Conservation (phyloP, 2,113 vertebrate species). For the Synchiropus splendidus region DNA sequence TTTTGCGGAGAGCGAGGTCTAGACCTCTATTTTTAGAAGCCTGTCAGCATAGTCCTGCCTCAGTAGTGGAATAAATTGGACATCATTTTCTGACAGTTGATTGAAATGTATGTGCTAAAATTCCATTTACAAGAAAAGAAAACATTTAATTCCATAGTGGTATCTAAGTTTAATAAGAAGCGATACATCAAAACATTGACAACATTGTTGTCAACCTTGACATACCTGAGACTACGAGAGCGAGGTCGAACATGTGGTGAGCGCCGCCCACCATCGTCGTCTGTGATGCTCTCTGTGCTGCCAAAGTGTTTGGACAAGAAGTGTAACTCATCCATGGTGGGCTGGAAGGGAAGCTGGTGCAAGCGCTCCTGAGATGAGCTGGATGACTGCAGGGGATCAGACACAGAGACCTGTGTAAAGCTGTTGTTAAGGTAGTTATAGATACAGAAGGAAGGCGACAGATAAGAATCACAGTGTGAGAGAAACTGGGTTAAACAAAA, state of each 20-base stretch:
- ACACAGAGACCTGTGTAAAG: slow-evolving; percentile 1
- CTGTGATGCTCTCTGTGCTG: slow-evolving; percentile 83
- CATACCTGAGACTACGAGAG: slow-evolving; percentile 84
- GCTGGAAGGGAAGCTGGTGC: slow-evolving; percentile 85
- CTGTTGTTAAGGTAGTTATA: no score
- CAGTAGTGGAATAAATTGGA: no score
- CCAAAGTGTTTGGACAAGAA: slow-evolving; percentile 88
- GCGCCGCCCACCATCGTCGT: slow-evolving; percentile 77
- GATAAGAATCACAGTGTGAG: slow-evolving; percentile 8
- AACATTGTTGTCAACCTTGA: not conserved
- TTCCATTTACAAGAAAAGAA: no score
- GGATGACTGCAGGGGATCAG: slow-evolving; percentile 73
- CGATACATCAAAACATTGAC: no score
- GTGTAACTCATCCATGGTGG: slow-evolving; percentile 82
- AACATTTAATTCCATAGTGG: no score
- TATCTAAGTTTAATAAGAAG: no score
- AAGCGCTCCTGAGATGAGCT: slow-evolving; percentile 88
- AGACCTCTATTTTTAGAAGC: no score
- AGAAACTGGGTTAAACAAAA: slow-evolving; percentile 5
- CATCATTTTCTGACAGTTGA: no score
- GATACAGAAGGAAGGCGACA: no score
- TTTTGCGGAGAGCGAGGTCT: no score
- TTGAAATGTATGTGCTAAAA: no score
- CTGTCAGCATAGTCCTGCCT: no score
- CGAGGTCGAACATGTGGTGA: slow-evolving; percentile 77